These are phyloP conservation scores for Temnothorax unifasciatus DNA, from an alignment of 2,888 invertebrate species.

Conservation along the genomic window DNA sequence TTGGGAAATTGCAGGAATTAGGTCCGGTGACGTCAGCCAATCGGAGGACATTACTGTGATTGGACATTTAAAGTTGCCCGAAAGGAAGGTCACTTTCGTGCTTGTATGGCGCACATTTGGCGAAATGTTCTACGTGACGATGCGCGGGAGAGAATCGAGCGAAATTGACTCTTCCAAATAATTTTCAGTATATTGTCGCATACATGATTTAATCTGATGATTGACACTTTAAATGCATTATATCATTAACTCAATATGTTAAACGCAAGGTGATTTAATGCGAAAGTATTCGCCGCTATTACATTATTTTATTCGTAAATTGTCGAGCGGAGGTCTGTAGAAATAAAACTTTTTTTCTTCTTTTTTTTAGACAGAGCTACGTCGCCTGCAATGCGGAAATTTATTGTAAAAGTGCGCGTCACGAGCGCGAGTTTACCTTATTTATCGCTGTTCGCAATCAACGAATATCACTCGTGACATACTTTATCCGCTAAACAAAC, in stretches of 20 bases:
- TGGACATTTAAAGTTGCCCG: constrained; percentile 79
- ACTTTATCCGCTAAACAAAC: constrained; percentile 39
- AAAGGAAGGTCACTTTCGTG: constrained; percentile 76
- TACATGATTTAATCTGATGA: neutral
- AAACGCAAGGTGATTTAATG: neutral
- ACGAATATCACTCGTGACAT: constrained; percentile 10
- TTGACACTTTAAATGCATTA: neutral
- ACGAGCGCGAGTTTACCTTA: constrained; percentile 5
- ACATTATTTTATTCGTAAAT: neutral
- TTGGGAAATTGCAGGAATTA: constrained; percentile 83
- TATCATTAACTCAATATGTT: neutral
- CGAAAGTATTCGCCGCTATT: constrained; percentile 9
- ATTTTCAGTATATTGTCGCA: neutral
- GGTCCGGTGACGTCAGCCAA: constrained; percentile 77
- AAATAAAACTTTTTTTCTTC: neutral
- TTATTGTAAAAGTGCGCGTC: constrained; percentile 14
- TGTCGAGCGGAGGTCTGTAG: neutral
- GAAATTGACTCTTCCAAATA: neutral
- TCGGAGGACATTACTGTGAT: constrained; percentile 79
- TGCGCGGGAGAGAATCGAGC: neutral
- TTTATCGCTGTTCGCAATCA: constrained; percentile 29
- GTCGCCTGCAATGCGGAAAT: constrained; percentile 23
- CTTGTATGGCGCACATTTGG: constrained; percentile 44
- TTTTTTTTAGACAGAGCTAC: neutral
- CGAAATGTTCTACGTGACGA: constrained; percentile 38